A percentile compares a stretch with the other conserved stretches of the same genome.
These are phyloP conservation scores for Orgyia antiqua DNA, from an alignment of 2,888 invertebrate species.

Conservation along the genomic window DNA sequence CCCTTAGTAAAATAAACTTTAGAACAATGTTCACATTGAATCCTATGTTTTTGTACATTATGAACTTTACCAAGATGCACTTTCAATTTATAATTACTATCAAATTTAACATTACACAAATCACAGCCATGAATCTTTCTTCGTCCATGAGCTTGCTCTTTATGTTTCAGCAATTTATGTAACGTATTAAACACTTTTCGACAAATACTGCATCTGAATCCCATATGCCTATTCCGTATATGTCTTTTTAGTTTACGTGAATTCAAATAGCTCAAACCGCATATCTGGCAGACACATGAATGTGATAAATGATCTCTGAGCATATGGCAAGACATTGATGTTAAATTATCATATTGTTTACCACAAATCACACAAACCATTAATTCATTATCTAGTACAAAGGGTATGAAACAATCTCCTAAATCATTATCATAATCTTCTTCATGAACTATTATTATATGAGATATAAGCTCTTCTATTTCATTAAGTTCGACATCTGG, in stretches of 20 bases:
- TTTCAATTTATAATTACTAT: slow-evolving; percentile 46
- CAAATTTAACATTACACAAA: slow-evolving; percentile 42
- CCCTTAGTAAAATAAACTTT: slow-evolving; percentile 68
- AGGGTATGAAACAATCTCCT: slow-evolving; percentile 49
- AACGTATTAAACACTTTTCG: slow-evolving; percentile 56
- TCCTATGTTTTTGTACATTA: slow-evolving; percentile 52
- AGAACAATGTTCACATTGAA: slow-evolving; percentile 61
- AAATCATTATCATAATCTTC: slow-evolving; percentile 36
- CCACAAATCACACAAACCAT: slow-evolving; percentile 48
- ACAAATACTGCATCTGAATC: slow-evolving; percentile 49
- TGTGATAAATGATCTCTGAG: slow-evolving; percentile 49
- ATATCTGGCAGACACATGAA: slow-evolving; percentile 50
- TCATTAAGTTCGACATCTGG: slow-evolving; percentile 20
- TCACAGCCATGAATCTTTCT: slow-evolving; percentile 37
- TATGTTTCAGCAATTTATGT: slow-evolving; percentile 46
- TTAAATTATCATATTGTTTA: slow-evolving; percentile 44
- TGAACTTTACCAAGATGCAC: slow-evolving; percentile 61
- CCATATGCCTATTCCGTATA: slow-evolving; percentile 40
- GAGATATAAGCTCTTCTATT: slow-evolving; percentile 42
- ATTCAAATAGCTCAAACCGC: slow-evolving; percentile 49
- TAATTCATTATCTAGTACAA: slow-evolving; percentile 36
- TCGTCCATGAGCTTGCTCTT: slow-evolving; percentile 42
- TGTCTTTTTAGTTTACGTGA: slow-evolving; percentile 47
- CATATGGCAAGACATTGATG: slow-evolving; percentile 51
- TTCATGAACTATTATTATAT: slow-evolving; percentile 36